phyloP scores from a whole-genome alignment of 2,113 vertebrate species.

The Mus spicilegus region DNA sequence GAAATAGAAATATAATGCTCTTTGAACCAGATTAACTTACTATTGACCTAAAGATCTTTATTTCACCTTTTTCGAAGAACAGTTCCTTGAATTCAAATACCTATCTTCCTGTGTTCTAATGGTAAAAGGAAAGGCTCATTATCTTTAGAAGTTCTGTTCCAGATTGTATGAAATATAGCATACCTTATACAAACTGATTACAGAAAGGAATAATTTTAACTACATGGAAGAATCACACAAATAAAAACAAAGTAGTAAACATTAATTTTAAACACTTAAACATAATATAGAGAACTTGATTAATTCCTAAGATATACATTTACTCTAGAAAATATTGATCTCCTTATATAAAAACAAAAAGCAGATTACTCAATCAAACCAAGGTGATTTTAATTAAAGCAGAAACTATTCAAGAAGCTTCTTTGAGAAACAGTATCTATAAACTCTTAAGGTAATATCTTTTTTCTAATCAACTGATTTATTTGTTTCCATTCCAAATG shows the following conservation, averaged over 20 bases:
- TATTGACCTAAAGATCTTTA: background rate
- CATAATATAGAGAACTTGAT: background rate
- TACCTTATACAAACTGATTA: background rate
- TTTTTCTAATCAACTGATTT: no score
- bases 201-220: background rate
- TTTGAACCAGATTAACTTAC: background rate
- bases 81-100: background rate
- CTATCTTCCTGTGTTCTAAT: background rate
- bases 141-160: background rate
- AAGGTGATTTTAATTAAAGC: background rate
- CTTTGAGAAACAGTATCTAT: background rate
- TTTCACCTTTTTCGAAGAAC: background rate
- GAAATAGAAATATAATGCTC: background rate
- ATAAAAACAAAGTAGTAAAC: background rate
- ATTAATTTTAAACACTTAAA: background rate
- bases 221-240: background rate
- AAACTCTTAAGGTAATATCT: background rate
- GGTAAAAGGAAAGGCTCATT: background rate
- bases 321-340: background rate
- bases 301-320: background rate
- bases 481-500: no score
- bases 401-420: background rate
- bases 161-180: background rate
- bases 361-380: background rate
- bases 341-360: background rate